Percentiles rank a stretch among this genome's conserved stretches.
phyloP scores from a whole-genome alignment of 2,113 vertebrate genomes.

The Bufo bufo region DNA sequence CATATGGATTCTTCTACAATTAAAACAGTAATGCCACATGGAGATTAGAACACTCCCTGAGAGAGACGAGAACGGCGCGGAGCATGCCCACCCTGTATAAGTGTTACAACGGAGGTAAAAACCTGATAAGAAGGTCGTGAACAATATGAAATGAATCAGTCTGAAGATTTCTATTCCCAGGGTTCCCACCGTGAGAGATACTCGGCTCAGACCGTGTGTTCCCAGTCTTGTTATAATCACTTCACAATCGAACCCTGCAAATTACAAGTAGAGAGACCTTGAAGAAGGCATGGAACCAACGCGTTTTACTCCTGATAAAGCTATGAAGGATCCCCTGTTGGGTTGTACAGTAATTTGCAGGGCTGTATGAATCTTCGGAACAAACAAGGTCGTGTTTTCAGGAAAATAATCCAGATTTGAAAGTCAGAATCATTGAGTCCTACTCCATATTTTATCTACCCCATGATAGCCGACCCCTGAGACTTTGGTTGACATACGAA shows the following conservation, averaged over 20 bases:
- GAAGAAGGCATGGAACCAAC: too few species aligned
- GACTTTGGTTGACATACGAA: neutral
- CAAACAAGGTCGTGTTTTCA: neutral
- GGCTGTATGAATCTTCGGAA: neutral
- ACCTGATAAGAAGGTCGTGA: slow-evolving; percentile 18
- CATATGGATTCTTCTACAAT: neutral
- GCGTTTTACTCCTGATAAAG: neutral
- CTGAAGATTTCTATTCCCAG: slow-evolving; percentile 3
- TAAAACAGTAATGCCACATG: neutral
- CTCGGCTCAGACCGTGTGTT: neutral
- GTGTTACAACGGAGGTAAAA: neutral
- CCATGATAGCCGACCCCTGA: neutral
- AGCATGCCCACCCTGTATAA: neutral
- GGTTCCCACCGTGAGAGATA: neutral
- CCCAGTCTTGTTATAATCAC: neutral
- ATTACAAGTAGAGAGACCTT: slow-evolving; percentile 1
- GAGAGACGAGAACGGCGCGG: neutral
- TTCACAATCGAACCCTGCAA: neutral
- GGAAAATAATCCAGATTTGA: neutral
- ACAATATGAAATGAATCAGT: slow-evolving; percentile 6
- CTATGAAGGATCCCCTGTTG: neutral
- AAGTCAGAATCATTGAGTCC: neutral
- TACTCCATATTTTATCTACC: neutral
- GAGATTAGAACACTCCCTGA: slow-evolving; percentile 13
- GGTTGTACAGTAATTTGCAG: neutral